Percentiles rank a stretch among this genome's conserved stretches.
These are phyloP conservation scores for Sialia sialis DNA, from an alignment of 2,113 vertebrate species.

Conservation along the genomic window DNA sequence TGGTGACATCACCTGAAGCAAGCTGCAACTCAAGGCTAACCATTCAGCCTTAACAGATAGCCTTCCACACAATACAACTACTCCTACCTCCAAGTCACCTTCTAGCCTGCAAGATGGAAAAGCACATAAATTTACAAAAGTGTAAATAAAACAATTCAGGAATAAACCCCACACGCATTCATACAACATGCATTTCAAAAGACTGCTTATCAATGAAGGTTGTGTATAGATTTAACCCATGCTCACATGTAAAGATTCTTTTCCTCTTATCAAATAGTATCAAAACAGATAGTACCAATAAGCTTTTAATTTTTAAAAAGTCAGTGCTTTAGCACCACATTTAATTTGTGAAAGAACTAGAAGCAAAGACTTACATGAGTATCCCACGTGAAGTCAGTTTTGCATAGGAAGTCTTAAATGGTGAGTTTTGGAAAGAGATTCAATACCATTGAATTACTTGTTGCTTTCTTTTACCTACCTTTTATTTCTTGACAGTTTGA, in stretches of 20 bases:
- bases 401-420: neutral
- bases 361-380: neutral
- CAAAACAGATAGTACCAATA: neutral
- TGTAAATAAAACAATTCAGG: neutral
- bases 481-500: neutral
- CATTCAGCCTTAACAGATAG: neutral
- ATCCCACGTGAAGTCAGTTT: neutral
- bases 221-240: neutral
- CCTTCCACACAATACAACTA: neutral
- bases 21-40: neutral
- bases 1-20: neutral
- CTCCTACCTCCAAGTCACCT: neutral
- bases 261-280: neutral
- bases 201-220: fast-evolving
- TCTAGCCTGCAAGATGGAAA: neutral
- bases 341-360: neutral
- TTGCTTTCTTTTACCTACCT: neutral
- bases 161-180: fast-evolving
- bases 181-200: neutral
- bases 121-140: neutral
- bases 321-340: neutral
- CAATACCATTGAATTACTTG: fast-evolving
- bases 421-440: neutral
- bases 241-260: neutral
- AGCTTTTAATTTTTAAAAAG: neutral